Evolutionary conservation across 2,797 vertebrate species (phyloP).

Genomic region (Sebastes baramenuke): DNA sequence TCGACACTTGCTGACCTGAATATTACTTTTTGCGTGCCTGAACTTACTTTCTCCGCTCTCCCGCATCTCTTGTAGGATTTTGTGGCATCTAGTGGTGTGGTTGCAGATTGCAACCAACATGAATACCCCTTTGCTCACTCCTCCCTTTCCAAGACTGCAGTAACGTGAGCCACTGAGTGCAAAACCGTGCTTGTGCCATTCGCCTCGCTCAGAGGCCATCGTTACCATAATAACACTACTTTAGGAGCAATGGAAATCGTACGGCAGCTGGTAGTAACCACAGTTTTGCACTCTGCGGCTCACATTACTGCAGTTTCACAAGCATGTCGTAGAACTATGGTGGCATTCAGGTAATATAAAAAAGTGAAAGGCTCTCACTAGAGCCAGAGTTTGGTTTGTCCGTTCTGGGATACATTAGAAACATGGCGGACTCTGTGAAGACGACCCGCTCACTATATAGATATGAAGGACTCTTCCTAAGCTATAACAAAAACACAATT

Average conservation of each 20-base stretch:
- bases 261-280: no score
- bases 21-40: neutral
- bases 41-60: neutral
- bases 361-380: neutral
- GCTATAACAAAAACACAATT: neutral
- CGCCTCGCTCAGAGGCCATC: no score
- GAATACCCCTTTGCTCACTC: neutral
- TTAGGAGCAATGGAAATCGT: neutral
- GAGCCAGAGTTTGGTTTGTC: neutral
- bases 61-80: neutral
- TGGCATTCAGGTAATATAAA: neutral
- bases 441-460: neutral
- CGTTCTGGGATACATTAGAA: accelerated
- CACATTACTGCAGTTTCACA: neutral
- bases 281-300: accelerated
- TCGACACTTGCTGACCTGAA: neutral
- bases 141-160: neutral
- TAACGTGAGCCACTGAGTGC: neutral
- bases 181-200: neutral
- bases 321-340: neutral
- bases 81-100: neutral
- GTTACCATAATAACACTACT: neutral
- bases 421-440: neutral
- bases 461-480: accelerated
- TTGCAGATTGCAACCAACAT: neutral